Evolutionary conservation across 2,113 vertebrate genomes (phyloP), one percentile per base, ranked within the genome.

Genomic region (Ptychochromis oligacanthus): DNA sequence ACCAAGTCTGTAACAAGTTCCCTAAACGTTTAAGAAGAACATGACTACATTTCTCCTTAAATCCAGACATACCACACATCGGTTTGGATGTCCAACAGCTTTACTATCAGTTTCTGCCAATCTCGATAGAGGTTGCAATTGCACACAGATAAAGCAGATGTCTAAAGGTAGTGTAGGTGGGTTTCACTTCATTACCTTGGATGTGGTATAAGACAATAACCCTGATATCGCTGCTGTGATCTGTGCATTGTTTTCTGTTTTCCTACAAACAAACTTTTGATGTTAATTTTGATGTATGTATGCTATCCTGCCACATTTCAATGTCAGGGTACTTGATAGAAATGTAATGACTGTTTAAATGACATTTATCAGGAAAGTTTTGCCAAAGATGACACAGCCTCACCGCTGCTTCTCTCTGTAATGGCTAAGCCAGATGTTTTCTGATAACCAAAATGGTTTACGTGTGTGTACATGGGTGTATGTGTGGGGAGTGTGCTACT

Each of bases 381-480:
- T 22, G 31, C 82, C 77, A 59, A 57, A 61, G 26, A 85, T 89
- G 62, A 64, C 70, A 80, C 58, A 75, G 67, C 6, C 36, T 80
- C 59, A 55, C 64, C 15, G 2, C 80, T 31, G n/a, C 38, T 77
- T 77, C 31, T 80, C 59, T 34, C 34, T 54, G 60, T 61, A 28
- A 86, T 85, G 40, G 75, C 75, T 74, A 57, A 80, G 61, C 70
- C 87, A 93, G 84, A 91, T 85, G 82, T 87, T 91, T 79, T 88
- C 61, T 74, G 59, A 87, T 87, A 60, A 59, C 58, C 36, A 67
- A 80, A 89, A 72, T 61, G 74, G 22, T 56, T 40, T 75, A 3
- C 57, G 84, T 4, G 5, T 22, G 49, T 15, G 12, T 52, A 40
- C 72, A 61, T 64, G 46, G 55, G 36, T 75, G 46, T 43, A 81